Conservation (phyloP, 2,888 invertebrate genomes). For the Nephrotoma appendiculata region DNA sequence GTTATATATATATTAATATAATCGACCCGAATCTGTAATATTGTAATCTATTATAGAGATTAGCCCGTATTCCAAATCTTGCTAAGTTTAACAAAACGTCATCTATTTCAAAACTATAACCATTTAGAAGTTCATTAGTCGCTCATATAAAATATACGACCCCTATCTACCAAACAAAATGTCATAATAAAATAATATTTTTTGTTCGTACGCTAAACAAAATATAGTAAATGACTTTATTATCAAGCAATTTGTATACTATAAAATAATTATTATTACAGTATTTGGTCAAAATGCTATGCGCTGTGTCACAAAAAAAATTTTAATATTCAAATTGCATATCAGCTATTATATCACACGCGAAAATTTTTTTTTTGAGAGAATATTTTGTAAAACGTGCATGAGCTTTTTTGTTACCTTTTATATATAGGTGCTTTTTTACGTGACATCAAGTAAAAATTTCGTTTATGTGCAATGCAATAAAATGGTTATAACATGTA, state of each 20-base stretch:
- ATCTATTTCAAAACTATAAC: too few species aligned
- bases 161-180: background rate
- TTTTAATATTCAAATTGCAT: background rate
- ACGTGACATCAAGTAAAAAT: background rate
- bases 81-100: background rate
- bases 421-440: background rate
- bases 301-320: background rate
- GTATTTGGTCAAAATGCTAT: background rate
- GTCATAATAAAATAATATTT: background rate
- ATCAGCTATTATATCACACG: background rate
- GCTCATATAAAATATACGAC: background rate
- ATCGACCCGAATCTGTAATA: background rate
- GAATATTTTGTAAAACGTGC: background rate
- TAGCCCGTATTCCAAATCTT: background rate
- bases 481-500: too few species aligned
- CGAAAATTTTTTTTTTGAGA: background rate
- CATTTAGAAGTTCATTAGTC: background rate
- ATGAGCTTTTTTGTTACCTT: background rate
- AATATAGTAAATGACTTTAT: background rate
- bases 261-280: background rate
- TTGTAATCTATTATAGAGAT: background rate
- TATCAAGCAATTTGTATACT: background rate
- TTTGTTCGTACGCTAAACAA: background rate
- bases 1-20: background rate
- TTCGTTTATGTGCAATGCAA: too few species aligned